Base-by-base conservation (phyloP, 2,888 invertebrate genomes). In the Agrypnus murinus region DNA sequence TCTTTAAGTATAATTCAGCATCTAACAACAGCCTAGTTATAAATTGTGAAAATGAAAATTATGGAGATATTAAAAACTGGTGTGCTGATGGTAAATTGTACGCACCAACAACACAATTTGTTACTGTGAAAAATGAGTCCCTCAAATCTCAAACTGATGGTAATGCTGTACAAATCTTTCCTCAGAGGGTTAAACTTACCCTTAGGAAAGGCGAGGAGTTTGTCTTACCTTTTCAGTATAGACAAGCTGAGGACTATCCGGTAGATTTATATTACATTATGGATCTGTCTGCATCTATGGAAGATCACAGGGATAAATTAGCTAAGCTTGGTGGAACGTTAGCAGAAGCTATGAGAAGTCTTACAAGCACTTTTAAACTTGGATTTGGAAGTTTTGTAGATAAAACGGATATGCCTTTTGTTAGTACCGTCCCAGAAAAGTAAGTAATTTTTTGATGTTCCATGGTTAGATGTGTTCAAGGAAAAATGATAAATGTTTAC, bases 211-310 rank as follows among this genome's bases (percentile, higher is more conserved):
- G 90, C 0, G 83, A 84, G 25, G 80, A 82, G 76, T 14, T 65
- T 45, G 31, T 50, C 1, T 83, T 90, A 40, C 75, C 77, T 0
- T 87, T 92, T 75, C 86, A 86, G 10, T 92, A 89, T 74, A 87
- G 88, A 63, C 90, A 89, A n/a, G n/a, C n/a, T n/a, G n/a, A n/a
- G n/a, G n/a, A n/a, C n/a, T n/a, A n/a, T n/a, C n/a, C n/a, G n/a
- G 91, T 95, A 0, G 95, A 95, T 84, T 85, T 95, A 34, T 95
- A 95, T 83, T 94, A 93, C 79, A 86, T n/a, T n/a, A n/a, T n/a
- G n/a, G n/a, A n/a, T n/a, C n/a, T n/a, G n/a, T n/a, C n/a, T n/a
- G n/a, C n/a, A 95, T 92, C 93, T 0, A 95, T 95, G 95, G 81
- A 83, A 19, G 81, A 81, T 8, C 89, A 92, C 75, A 90, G 89